Conservation (phyloP, 1,140 invertebrate species). For the Drosophila baimaii region DNA sequence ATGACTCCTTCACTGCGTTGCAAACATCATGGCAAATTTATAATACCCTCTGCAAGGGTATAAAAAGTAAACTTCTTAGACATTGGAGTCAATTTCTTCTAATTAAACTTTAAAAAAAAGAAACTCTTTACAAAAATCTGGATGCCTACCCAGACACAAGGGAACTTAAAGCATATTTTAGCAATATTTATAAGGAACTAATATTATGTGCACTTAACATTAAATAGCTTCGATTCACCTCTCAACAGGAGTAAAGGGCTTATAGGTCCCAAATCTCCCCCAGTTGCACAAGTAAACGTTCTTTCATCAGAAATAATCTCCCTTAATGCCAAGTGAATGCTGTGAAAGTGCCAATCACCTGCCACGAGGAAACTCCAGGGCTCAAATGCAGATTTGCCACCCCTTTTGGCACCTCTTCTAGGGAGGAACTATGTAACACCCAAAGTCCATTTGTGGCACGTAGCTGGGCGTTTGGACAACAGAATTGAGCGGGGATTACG, state of each 20-base stretch:
- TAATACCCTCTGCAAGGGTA: too few species aligned
- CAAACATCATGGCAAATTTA: too few species aligned
- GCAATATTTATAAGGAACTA: not conserved
- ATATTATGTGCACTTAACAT: not conserved
- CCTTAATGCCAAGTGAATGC: not conserved
- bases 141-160: too few species aligned
- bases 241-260: not conserved
- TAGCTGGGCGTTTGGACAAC: slow-evolving; percentile 30
- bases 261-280: not conserved
- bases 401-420: not conserved
- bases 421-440: slow-evolving; percentile 7
- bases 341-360: slow-evolving; percentile 23
- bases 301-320: not conserved
- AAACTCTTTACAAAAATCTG: too few species aligned
- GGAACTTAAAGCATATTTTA: not conserved
- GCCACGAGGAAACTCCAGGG: not conserved
- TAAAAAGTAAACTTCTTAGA: too few species aligned
- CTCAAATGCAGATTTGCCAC: slow-evolving; percentile 18
- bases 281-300: slow-evolving; percentile 8
- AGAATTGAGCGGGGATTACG: slow-evolving; percentile 4
- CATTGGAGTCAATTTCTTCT: too few species aligned
- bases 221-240: not conserved
- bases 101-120: too few species aligned
- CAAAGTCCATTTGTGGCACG: slow-evolving; percentile 53
- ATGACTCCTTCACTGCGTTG: too few species aligned